Evolutionary conservation across 1,140 invertebrate genomes (phyloP), one percentile per base, ranked within the genome.

Genomic region (Laupala kohalensis): DNA sequence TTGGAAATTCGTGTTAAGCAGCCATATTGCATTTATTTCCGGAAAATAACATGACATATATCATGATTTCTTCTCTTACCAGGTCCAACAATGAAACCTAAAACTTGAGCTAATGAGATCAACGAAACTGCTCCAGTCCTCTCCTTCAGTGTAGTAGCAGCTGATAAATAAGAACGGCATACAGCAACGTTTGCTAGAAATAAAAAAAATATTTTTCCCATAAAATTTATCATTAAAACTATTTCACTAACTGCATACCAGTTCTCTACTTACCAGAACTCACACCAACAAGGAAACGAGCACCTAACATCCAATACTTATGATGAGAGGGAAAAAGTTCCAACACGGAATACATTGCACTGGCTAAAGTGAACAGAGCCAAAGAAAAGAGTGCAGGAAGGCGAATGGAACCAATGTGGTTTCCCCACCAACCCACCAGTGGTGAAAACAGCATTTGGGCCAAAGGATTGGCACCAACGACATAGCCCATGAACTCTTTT

Each of bases 381-480:
- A 95, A 80, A 25, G 92, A 90, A 23, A 87, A 75, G 27, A 93
- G 80, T 27, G 95, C 80, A 1, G 93, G 92, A 64, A 89, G 76
- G 69, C 92, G 85, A 30, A 90, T 88, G 2, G 86, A 87, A 25
- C 86, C 86, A 5, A 88, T 79, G 76, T 85, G 87, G 80, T 94
- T 95, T 25, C 89, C 88, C 91, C 92, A 93, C 84, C 87, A 89
- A 23, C 94, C 94, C 71, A 95, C 85, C 72, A 95, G 78, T 12
- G 93, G 93, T 5, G 93, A 95, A 76, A 93, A 92, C 30, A 94
- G 78, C 86, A 96, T 89, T 83, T 96, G 93, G 4, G 90, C 93
- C 27, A 96, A 82, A 30, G 93, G 94, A 83, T 94, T 94, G 13
- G 91, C 90, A 19, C 92, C 93, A 25, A 96, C 91, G 15, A 94